Percentiles rank a stretch among this genome's conserved stretches.
phyloP scores from a whole-genome alignment of 2,888 invertebrate genomes.

The Brenthis daphne region DNA sequence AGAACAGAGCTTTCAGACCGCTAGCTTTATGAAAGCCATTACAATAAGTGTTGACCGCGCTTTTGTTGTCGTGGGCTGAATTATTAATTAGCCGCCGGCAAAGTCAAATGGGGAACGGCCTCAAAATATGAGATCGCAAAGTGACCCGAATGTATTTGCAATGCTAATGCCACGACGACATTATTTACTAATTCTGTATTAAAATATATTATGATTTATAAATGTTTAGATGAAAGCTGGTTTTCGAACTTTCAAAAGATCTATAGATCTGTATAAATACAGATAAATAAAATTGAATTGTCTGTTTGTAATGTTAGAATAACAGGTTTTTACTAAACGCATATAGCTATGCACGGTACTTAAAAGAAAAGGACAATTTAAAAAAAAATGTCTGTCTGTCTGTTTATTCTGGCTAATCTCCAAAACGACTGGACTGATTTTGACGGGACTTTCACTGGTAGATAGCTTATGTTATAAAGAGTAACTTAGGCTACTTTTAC shows the following conservation, averaged over 20 bases:
- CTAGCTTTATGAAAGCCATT: conserved; percentile 27
- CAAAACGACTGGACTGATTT: too few relatives aligned
- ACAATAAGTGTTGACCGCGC: conserved; percentile 36
- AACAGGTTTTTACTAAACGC: too few relatives aligned
- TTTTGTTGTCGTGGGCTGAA: conserved; percentile 37
- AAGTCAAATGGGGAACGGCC: conserved; percentile 35
- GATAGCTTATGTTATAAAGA: too few relatives aligned
- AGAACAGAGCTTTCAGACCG: conserved; percentile 18
- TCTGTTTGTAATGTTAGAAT: too few relatives aligned
- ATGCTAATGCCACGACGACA: conserved; percentile 32
- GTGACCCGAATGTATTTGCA: conserved; percentile 40
- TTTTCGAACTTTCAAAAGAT: background rate
- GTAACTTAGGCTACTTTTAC: too few relatives aligned
- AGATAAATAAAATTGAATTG: too few relatives aligned
- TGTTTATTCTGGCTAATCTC: too few relatives aligned
- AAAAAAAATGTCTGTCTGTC: too few relatives aligned
- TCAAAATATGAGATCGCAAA: conserved; percentile 38
- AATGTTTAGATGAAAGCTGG: background rate
- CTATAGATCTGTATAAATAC: too few relatives aligned
- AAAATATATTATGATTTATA: conserved; percentile 13
- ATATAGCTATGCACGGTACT: too few relatives aligned
- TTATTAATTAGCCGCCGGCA: conserved; percentile 37
- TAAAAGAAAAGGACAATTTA: too few relatives aligned
- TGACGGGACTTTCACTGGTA: too few relatives aligned
- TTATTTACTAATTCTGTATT: conserved; percentile 32